These are phyloP conservation scores for Triplophysa rosa DNA, from an alignment of 2,113 vertebrate species.

Conservation along the genomic window DNA sequence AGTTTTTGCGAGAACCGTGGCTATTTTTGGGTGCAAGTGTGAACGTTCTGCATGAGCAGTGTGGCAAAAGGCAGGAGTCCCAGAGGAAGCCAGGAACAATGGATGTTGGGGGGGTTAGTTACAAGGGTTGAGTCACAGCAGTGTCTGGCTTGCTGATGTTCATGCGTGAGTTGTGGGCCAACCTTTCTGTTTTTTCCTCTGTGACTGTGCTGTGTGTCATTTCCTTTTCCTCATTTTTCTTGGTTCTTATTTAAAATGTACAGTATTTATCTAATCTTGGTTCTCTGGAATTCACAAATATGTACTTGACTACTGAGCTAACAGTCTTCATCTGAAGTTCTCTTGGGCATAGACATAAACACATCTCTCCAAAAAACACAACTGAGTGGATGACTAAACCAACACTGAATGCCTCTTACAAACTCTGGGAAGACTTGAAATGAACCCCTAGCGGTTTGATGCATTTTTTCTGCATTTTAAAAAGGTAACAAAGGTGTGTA, in stretches of 20 bases:
- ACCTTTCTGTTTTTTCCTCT: conserved; percentile 25
- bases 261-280: conserved; percentile 7
- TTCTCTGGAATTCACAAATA: conserved; percentile 16
- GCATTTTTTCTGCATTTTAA: not conserved
- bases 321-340: not conserved
- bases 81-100: conserved; percentile 49
- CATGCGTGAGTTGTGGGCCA: conserved; percentile 9
- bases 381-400: conserved; percentile 50
- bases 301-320: conserved; percentile 9
- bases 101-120: conserved; percentile 37
- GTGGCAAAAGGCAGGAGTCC: conserved; percentile 48
- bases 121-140: conserved; percentile 40
- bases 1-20: conserved; percentile 33
- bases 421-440: not conserved
- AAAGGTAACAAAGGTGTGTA: no score
- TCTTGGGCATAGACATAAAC: conserved; percentile 37
- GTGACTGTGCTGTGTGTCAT: not conserved
- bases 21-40: conserved; percentile 43
- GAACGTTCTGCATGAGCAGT: conserved; percentile 43
- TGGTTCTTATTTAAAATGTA: not conserved
- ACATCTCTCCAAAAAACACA: conserved; percentile 56
- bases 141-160: conserved; percentile 14
- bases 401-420: conserved; percentile 34
- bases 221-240: not conserved
- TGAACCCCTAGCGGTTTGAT: not conserved